A percentile compares a stretch with the other conserved stretches of the same genome.
These are phyloP conservation scores for Eupeodes latifasciatus DNA, from an alignment of 2,888 invertebrate genomes.

Conservation along the genomic window DNA sequence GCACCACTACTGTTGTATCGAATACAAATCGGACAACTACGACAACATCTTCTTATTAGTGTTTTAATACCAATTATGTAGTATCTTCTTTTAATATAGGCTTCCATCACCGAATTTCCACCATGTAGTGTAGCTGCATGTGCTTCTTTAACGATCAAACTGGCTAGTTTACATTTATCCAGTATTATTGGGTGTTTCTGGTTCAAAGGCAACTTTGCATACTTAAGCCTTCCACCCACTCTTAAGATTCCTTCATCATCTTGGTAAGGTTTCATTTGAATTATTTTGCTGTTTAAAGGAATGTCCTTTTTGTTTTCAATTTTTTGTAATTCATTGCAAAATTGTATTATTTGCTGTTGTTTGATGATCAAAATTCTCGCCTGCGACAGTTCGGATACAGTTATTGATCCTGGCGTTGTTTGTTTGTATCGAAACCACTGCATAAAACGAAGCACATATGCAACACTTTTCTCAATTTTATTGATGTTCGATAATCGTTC, in stretches of 20 bases:
- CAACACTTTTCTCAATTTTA: too few relatives aligned
- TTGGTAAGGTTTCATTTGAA: neutral
- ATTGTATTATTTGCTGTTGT: too few relatives aligned
- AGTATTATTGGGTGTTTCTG: conserved; percentile 35
- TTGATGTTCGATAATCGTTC: too few relatives aligned
- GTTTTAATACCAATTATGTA: conserved; percentile 3
- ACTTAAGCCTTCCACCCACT: conserved; percentile 35
- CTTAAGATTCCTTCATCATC: conserved; percentile 16
- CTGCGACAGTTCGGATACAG: too few relatives aligned
- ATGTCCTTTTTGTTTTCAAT: too few relatives aligned
- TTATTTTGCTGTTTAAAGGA: too few relatives aligned
- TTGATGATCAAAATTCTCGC: neutral
- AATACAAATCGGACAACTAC: conserved; percentile 5
- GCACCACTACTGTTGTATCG: neutral
- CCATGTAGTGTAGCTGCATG: conserved; percentile 3
- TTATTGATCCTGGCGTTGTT: too few relatives aligned
- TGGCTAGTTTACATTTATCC: conserved; percentile 21
- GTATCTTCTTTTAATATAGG: neutral
- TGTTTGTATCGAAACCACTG: too few relatives aligned
- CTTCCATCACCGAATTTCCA: conserved; percentile 4
- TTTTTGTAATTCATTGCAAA: too few relatives aligned
- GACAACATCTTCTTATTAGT: conserved; percentile 8
- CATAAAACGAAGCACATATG: too few relatives aligned
- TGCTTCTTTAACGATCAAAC: neutral
- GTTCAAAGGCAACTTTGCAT: conserved; percentile 32